Percentiles rank a stretch among this genome's conserved stretches.
Evolutionary conservation across 2,797 vertebrate species (phyloP).

Genomic region (Phyllotis vaccarum): DNA sequence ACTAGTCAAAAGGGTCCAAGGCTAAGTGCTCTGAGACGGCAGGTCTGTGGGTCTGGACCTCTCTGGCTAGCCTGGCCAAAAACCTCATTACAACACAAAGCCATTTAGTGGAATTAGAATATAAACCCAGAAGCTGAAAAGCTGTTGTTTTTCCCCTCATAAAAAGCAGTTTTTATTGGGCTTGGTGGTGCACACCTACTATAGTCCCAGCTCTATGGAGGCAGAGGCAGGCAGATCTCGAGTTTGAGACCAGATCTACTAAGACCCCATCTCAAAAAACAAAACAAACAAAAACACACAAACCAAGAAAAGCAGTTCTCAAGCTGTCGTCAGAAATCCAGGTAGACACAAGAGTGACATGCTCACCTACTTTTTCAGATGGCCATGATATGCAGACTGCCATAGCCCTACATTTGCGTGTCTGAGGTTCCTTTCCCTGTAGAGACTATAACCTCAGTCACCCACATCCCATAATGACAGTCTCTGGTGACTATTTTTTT

Average conservation of each 20-base stretch:
- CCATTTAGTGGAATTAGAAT: slow-evolving; percentile 26
- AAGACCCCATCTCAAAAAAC: not conserved
- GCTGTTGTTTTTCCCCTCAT: not conserved
- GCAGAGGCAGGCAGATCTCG: not conserved
- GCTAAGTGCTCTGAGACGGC: too few relatives aligned
- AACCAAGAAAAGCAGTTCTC: not conserved
- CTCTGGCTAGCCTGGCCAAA: too few relatives aligned
- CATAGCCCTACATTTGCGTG: not conserved
- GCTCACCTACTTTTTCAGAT: not conserved
- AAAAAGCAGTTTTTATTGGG: not conserved
- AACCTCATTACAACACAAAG: too few relatives aligned
- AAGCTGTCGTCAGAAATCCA: not conserved
- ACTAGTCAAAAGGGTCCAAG: too few relatives aligned
- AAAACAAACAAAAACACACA: too few relatives aligned
- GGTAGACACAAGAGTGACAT: not conserved
- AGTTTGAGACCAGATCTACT: not conserved
- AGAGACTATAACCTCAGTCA: slow-evolving; percentile 14
- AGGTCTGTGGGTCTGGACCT: too few relatives aligned
- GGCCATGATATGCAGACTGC: not conserved
- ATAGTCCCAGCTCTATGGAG: not conserved
- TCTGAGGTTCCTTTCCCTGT: not conserved
- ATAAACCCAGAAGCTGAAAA: slow-evolving; percentile 37
- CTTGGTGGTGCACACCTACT: not conserved
- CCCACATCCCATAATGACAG: not conserved
- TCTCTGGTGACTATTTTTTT: not conserved